Conservation (phyloP, 2,888 invertebrate genomes). For the Chymomyza fuscimana region DNA sequence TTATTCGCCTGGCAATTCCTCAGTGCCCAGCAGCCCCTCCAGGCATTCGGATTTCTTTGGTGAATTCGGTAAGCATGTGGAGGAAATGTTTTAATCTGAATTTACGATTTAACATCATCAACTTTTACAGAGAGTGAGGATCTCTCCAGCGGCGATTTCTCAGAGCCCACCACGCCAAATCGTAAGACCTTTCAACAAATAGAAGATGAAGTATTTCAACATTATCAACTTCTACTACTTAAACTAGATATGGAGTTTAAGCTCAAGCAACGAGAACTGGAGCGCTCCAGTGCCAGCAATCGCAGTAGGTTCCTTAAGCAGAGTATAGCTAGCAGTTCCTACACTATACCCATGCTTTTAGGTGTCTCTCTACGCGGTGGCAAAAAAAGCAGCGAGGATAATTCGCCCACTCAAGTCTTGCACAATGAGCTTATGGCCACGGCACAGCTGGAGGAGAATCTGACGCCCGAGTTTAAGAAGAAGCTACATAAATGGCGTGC, state of each 20-base stretch:
- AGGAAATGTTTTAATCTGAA: background rate
- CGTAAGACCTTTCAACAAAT: conserved; percentile 74
- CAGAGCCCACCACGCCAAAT: conserved; percentile 79
- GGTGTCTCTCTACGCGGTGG: conserved; percentile 33
- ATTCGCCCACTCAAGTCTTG: conserved; percentile 66
- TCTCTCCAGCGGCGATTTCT: conserved; percentile 81
- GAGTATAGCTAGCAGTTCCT: background rate
- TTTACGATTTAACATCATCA: background rate
- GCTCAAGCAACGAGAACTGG: conserved; percentile 84
- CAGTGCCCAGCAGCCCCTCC: conserved; percentile 86
- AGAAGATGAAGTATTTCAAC: conserved; percentile 85
- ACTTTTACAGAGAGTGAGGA: conserved; percentile 77
- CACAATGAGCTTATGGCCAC: conserved; percentile 73
- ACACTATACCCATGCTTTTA: conserved; percentile 4
- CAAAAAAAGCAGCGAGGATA: conserved; percentile 70
- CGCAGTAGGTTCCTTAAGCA: conserved; percentile 64
- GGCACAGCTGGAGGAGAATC: conserved; percentile 83
- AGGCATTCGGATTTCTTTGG: conserved; percentile 85
- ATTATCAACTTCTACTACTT: conserved; percentile 86
- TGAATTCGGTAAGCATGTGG: conserved; percentile 82
- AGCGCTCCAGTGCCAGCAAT: conserved; percentile 53
- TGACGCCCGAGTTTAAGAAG: conserved; percentile 89
- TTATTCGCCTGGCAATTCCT: conserved; percentile 79
- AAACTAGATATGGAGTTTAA: conserved; percentile 88
- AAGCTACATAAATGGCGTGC: conserved; percentile 93